A percentile compares a stretch with the other conserved stretches of the same genome.
Evolutionary conservation across 2,113 vertebrate genomes (phyloP).

Genomic region (Rhabdornis inornatus): DNA sequence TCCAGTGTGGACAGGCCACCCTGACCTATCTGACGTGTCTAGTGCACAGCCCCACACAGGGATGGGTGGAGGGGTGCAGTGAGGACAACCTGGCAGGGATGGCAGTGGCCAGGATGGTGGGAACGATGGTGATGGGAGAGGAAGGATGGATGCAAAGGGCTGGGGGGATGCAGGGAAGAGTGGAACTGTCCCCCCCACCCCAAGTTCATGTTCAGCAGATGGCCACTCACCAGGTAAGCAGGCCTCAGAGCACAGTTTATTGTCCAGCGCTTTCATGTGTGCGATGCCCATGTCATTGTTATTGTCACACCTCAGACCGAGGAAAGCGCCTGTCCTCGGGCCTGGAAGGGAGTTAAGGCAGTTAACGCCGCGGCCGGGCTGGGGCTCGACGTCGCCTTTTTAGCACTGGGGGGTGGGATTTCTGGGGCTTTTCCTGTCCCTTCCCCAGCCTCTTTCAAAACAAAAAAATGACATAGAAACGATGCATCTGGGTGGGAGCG

Average conservation of each 20-base stretch:
- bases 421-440: slow-evolving; percentile 45
- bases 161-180: slow-evolving; percentile 10
- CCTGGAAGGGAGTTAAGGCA: slow-evolving; percentile 82
- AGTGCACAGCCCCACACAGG: not conserved
- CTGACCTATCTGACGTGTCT: fast-evolving
- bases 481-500: not conserved
- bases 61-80: not conserved
- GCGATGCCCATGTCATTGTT: slow-evolving; percentile 97
- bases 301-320: slow-evolving; percentile 97
- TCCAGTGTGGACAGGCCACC: not conserved
- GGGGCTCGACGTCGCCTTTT: slow-evolving; percentile 9
- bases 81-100: not conserved
- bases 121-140: not conserved
- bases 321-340: slow-evolving; percentile 79
- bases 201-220: slow-evolving; percentile 87
- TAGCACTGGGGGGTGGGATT: not conserved
- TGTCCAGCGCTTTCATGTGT: slow-evolving; percentile 96
- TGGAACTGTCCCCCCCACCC: slow-evolving; percentile 28
- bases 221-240: slow-evolving; percentile 98
- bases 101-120: not conserved
- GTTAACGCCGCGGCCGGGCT: slow-evolving; percentile 61
- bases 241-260: slow-evolving; percentile 96
- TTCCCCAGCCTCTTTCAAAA: slow-evolving; percentile 17
- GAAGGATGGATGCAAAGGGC: not conserved
- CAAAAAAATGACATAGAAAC: slow-evolving; percentile 4